Base-by-base conservation (phyloP, 1,140 invertebrate genomes). In the Campoletis sonorensis region DNA sequence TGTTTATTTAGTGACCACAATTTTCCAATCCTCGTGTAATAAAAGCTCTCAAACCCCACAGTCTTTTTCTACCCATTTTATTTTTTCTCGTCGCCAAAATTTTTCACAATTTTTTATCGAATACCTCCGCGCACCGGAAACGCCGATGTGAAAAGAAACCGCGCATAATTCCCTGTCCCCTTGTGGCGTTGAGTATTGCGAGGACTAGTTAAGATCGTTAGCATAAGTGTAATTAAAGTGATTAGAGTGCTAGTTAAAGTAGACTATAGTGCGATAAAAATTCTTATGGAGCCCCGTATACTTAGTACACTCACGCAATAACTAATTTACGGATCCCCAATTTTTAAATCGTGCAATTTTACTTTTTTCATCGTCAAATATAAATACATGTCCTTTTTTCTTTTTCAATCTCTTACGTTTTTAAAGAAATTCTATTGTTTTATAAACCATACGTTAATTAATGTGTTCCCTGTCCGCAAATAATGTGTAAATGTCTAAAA, bases 201-300 rank as follows among this genome's bases (percentile, higher is more conserved):
- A 79, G 21, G 78, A 79, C 30, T 75, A 75, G 72, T 72, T 23
- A 45, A 45, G 51, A 72, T 49, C 37, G 58, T 80, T 64, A 64
- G 21, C 21, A 51, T 80, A 80, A 80, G 58, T 80, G 70, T 71
- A 80, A 71, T 73, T 61, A 58, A 80, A 64, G 68, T 33, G 70
- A 61, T 67, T 81, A 73, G 72, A 73, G 72, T 76, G 58, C 33
- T 76, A 68, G 40, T 73, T 75, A 81, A 40, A 64, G 58, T 68
- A 80, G 71, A 76, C n/a, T 70, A 13, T 45, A 68, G 40, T 8
- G 54, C 72, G 54, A 23, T 51, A 18, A 49, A 76, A 30, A 64
- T 76, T n/a, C 40, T 75, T 27, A 76, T 76, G 45, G 40, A 37
- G 26, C 21, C 33, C 73, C 54, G 16, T 76, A 27, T 5, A 18